Percentiles rank a stretch among this genome's conserved stretches.
These are phyloP conservation scores for Loriculus beryllinus DNA, from an alignment of 2,797 vertebrate species.

Conservation along the genomic window DNA sequence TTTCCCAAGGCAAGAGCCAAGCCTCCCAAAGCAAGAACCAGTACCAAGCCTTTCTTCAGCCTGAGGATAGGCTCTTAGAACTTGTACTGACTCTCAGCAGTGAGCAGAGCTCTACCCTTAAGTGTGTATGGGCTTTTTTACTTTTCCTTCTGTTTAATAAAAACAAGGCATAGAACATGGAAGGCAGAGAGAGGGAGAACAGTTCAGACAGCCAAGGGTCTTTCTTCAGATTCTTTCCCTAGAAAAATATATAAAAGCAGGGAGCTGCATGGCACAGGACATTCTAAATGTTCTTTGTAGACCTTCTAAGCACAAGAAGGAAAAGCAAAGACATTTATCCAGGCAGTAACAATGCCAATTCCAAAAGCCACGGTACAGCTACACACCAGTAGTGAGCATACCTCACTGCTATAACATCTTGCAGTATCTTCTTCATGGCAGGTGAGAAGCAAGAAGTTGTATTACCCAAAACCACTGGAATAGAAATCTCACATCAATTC, in stretches of 20 bases:
- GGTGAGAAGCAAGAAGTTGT: rapidly evolving
- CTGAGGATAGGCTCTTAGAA: neutral
- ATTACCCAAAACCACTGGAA: neutral
- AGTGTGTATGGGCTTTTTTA: neutral
- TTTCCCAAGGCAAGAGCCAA: neutral
- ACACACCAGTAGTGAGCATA: neutral
- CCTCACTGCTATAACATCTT: neutral
- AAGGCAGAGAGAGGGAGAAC: neutral
- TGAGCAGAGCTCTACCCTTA: neutral
- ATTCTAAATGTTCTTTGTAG: neutral
- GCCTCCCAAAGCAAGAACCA: neutral
- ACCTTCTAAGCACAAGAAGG: neutral
- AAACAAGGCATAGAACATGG: neutral
- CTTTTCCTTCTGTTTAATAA: neutral
- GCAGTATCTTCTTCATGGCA: neutral
- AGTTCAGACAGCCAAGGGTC: neutral
- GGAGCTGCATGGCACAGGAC: neutral
- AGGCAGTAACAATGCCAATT: neutral
- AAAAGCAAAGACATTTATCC: neutral
- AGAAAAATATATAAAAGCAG: neutral
- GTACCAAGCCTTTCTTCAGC: neutral
- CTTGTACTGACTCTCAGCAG: rapidly evolving
- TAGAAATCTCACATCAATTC: neutral
- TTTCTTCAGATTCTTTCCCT: neutral
- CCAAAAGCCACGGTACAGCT: neutral